Evolutionary conservation across 2,888 invertebrate genomes (phyloP).

Genomic region (Hydraecia micacea): DNA sequence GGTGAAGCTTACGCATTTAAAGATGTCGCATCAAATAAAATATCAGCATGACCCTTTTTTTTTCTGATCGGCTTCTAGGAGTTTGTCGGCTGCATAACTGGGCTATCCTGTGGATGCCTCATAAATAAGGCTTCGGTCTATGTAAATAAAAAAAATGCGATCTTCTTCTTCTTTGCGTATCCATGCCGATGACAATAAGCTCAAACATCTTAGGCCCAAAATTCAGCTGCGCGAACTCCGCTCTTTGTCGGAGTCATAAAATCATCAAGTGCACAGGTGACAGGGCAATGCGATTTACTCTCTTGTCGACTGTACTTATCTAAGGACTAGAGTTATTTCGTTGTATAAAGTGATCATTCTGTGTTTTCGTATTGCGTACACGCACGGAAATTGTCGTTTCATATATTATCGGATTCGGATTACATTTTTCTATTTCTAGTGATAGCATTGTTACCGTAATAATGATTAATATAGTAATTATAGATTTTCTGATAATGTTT

Average conservation of each 20-base stretch:
- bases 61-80: neutral
- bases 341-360: slow-evolving; percentile 12
- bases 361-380: neutral
- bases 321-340: neutral
- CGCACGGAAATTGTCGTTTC: slow-evolving; percentile 66
- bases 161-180: neutral
- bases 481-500: slow-evolving; percentile 44
- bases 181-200: neutral
- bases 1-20: neutral
- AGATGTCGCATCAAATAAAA: neutral
- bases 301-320: neutral
- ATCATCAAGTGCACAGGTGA: neutral
- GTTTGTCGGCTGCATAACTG: neutral
- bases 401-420: slow-evolving; percentile 69
- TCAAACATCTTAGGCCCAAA: neutral
- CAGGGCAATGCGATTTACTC: neutral
- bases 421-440: slow-evolving; percentile 67
- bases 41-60: neutral
- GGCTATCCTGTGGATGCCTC: neutral
- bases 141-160: neutral
- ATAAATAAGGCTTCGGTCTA: neutral
- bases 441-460: slow-evolving; percentile 50
- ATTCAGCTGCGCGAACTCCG: neutral
- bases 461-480: slow-evolving; percentile 36
- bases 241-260: neutral